Evolutionary conservation across 2,113 vertebrate species (phyloP).

Genomic region (Caracal caracal): DNA sequence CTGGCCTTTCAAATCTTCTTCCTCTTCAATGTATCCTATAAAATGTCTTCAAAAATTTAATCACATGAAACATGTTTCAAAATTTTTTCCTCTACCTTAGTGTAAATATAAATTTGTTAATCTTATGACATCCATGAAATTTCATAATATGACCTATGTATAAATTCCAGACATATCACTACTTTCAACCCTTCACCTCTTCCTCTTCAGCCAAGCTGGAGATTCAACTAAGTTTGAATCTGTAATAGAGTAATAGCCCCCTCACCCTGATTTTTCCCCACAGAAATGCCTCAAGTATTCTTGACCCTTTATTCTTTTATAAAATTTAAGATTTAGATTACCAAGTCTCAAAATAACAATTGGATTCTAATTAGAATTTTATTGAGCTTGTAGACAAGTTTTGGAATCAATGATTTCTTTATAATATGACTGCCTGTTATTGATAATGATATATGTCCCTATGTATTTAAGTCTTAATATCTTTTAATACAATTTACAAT

Average conservation of each 20-base stretch:
- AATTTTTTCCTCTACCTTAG: not conserved
- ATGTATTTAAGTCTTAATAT: not conserved
- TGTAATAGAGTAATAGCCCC: not conserved
- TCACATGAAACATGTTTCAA: not conserved
- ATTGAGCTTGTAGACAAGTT: not conserved
- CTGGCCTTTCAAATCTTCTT: not conserved
- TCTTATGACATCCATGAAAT: not conserved
- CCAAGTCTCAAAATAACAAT: not conserved
- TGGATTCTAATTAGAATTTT: not conserved
- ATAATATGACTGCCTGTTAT: not conserved
- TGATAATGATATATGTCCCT: not conserved
- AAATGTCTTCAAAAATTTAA: not conserved
- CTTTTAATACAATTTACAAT: not conserved
- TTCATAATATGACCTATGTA: not conserved
- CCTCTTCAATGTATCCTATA: not conserved
- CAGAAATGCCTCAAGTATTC: not conserved
- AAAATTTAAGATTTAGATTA: not conserved
- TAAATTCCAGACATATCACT: not conserved
- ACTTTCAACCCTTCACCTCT: not conserved
- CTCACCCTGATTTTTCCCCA: not conserved
- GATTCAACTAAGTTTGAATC: not conserved
- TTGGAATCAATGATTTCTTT: not conserved
- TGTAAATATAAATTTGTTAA: not conserved
- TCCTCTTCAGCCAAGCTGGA: not conserved
- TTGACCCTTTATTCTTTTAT: not conserved